Percentiles rank a stretch among this genome's conserved stretches.
These are phyloP conservation scores for Myotis yumanensis DNA, from an alignment of 2,113 vertebrate species.

Conservation along the genomic window DNA sequence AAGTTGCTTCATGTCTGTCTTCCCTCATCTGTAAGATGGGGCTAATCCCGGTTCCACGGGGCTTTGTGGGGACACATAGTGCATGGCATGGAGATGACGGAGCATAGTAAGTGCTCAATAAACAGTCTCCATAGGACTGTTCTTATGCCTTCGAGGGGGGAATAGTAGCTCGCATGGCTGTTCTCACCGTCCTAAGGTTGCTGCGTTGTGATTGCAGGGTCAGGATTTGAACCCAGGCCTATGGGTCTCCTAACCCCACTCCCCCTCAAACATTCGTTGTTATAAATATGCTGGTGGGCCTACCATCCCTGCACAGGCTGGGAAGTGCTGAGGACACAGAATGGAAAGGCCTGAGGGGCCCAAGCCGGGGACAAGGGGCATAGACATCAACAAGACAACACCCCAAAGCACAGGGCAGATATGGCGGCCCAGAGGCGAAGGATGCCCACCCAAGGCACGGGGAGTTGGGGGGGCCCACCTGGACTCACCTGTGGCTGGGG, in stretches of 20 bases:
- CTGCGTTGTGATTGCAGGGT: neutral
- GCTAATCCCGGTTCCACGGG: neutral
- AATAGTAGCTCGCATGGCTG: fast-evolving
- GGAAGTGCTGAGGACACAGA: neutral
- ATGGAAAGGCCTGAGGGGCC: neutral
- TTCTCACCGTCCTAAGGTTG: neutral
- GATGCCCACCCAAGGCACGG: neutral
- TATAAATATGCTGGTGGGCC: neutral
- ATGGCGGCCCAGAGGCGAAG: neutral
- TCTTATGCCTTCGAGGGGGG: neutral
- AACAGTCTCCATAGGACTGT: neutral
- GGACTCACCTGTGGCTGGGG: constrained; percentile 80
- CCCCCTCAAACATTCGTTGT: neutral
- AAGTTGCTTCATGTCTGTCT: neutral
- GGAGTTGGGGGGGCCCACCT: fast-evolving
- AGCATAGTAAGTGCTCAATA: neutral
- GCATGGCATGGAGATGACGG: fast-evolving
- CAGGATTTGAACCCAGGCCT: neutral
- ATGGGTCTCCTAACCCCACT: neutral
- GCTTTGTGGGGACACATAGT: neutral
- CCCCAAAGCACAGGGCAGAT: neutral
- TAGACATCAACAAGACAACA: neutral
- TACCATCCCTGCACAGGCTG: neutral
- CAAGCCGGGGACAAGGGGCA: fast-evolving
- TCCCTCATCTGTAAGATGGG: neutral